Percentiles rank a stretch among this genome's conserved stretches.
These are phyloP conservation scores for Plagiodera versicolora DNA, from an alignment of 2,888 invertebrate genomes.

Conservation along the genomic window DNA sequence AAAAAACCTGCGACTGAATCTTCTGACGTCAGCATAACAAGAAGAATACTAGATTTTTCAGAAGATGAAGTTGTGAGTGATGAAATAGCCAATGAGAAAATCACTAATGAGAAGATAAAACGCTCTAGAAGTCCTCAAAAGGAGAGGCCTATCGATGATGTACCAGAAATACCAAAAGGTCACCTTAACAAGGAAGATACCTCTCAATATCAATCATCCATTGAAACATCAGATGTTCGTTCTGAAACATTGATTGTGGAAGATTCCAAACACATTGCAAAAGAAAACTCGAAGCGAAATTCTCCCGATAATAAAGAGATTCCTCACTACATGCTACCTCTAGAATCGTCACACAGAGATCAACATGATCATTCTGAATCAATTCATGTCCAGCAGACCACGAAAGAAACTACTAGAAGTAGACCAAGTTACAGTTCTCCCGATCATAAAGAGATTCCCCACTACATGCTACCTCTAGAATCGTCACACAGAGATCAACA, in stretches of 20 bases:
- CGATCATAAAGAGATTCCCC: conserved; percentile 13
- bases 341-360: conserved; percentile 38
- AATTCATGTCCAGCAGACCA: not conserved
- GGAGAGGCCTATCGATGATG: conserved; percentile 23
- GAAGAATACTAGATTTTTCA: conserved; percentile 20
- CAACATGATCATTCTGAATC: not conserved
- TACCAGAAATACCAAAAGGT: conserved; percentile 22
- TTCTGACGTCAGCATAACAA: conserved; percentile 5
- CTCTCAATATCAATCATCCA: too few species aligned
- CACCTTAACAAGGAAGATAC: too few species aligned
- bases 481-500: conserved; percentile 9
- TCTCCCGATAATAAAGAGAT: conserved; percentile 32
- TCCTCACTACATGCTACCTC: conserved; percentile 48
- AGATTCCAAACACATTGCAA: too few species aligned
- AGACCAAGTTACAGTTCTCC: not conserved
- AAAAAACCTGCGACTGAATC: conserved; percentile 15
- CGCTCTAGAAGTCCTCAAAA: conserved; percentile 25
- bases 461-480: conserved; percentile 22
- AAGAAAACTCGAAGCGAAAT: too few species aligned
- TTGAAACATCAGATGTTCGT: too few species aligned
- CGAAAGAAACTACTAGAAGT: not conserved
- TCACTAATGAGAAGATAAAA: too few species aligned
- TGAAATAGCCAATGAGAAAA: too few species aligned
- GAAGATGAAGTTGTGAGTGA: conserved; percentile 25
- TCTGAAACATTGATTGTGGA: too few species aligned